A percentile compares a stretch with the other conserved stretches of the same genome.
Conservation (phyloP, 2,888 invertebrate species). For the Drosophila aldrichi region DNA sequence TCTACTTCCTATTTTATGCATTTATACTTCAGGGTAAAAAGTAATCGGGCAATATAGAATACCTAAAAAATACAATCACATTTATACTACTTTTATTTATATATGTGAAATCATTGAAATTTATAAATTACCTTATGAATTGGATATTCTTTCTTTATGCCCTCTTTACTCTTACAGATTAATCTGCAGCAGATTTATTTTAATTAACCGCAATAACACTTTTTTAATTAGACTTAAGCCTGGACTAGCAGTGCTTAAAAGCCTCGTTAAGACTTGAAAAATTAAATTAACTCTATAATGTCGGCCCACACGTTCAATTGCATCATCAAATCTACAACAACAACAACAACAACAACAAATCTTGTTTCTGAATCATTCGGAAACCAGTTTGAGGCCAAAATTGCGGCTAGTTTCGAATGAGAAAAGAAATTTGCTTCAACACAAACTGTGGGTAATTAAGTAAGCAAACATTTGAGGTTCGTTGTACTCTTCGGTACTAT, state of each 20-base stretch:
- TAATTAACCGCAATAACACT: background rate
- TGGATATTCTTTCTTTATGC: background rate
- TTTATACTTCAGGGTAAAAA: too few relatives aligned
- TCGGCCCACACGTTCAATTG: constrained; percentile 22
- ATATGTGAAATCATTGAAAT: background rate
- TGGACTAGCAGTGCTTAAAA: background rate
- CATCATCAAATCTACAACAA: constrained; percentile 13
- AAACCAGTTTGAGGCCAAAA: constrained; percentile 24
- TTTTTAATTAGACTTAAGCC: background rate
- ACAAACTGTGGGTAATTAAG: background rate
- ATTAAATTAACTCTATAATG: constrained; percentile 14
- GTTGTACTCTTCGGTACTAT: background rate
- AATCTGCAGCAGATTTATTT: background rate
- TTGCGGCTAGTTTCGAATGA: background rate
- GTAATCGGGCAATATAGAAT: too few relatives aligned
- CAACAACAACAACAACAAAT: background rate
- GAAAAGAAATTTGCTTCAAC: background rate
- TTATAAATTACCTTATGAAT: background rate
- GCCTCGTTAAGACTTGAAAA: constrained; percentile 8
- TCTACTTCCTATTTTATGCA: too few relatives aligned
- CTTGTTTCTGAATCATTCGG: constrained; percentile 6
- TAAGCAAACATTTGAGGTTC: background rate
- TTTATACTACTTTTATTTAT: background rate
- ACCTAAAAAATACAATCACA: too few relatives aligned
- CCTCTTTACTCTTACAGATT: background rate